phyloP scores from a whole-genome alignment of 2,797 vertebrate genomes.

The Melanotaenia boesemani region DNA sequence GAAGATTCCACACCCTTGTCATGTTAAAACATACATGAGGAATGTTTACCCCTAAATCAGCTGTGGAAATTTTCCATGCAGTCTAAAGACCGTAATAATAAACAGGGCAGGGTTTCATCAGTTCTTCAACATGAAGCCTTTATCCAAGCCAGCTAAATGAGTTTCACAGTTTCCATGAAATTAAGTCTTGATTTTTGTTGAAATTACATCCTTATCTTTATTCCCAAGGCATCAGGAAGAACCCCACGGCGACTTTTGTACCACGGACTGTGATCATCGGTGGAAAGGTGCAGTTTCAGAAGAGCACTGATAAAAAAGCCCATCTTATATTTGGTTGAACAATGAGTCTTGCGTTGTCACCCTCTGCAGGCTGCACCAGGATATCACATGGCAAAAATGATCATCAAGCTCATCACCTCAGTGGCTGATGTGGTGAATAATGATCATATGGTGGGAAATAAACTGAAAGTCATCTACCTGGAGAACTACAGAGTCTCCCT shows the following conservation, averaged over 20 bases:
- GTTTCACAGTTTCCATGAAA: background rate
- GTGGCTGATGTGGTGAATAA: slow-evolving; percentile 93
- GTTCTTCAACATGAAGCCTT: background rate
- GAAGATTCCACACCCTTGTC: slow-evolving; percentile 14
- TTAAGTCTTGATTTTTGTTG: background rate
- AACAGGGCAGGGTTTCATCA: slow-evolving; percentile 9
- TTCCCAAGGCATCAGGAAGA: slow-evolving; percentile 88
- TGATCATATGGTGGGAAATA: slow-evolving; percentile 89
- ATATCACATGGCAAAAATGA: slow-evolving; percentile 98
- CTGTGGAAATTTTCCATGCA: slow-evolving; percentile 24
- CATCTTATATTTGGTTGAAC: background rate
- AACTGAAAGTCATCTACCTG: slow-evolving; percentile 94
- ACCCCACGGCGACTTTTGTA: slow-evolving; percentile 87
- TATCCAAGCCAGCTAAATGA: background rate
- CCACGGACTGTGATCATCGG: slow-evolving; percentile 96
- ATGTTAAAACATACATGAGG: slow-evolving; percentile 34
- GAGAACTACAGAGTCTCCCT: slow-evolving; percentile 98
- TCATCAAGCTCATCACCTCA: slow-evolving; percentile 94
- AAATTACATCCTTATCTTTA: slow-evolving; percentile 7
- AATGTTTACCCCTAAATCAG: background rate
- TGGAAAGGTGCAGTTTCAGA: slow-evolving; percentile 90
- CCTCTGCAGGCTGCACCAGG: slow-evolving; percentile 92
- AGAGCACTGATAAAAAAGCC: background rate
- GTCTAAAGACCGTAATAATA: background rate
- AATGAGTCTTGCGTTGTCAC: slow-evolving; percentile 16